phyloP scores from a whole-genome alignment of 2,888 invertebrate species.

The Drosophila atripex region DNA sequence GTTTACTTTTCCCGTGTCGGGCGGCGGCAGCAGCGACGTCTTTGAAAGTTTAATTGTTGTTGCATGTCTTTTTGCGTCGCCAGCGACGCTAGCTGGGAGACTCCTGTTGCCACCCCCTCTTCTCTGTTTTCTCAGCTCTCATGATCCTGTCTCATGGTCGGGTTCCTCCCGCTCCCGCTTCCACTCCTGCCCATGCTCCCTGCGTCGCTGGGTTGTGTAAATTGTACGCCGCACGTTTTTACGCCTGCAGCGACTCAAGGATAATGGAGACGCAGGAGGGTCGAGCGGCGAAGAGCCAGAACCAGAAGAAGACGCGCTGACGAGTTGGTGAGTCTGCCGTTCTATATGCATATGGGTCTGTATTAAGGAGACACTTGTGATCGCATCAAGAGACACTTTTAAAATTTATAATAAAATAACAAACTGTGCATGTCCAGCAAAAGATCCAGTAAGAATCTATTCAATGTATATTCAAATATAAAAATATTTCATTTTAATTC shows the following conservation, averaged over 20 bases:
- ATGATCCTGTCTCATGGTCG: slow-evolving; percentile 38
- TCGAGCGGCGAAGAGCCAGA: slow-evolving; percentile 16
- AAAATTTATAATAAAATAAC: background rate
- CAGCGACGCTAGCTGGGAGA: slow-evolving; percentile 6
- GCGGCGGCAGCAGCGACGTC: slow-evolving; percentile 62
- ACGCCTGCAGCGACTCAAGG: slow-evolving; percentile 65
- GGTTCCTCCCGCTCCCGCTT: slow-evolving; percentile 48
- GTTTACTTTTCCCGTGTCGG: slow-evolving; percentile 78
- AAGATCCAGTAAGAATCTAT: background rate
- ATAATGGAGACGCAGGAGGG: slow-evolving; percentile 34
- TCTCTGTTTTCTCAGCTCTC: slow-evolving; percentile 4
- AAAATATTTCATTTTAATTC: too few relatives aligned
- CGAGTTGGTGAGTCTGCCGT: slow-evolving; percentile 31
- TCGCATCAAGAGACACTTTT: background rate
- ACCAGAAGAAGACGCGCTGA: slow-evolving; percentile 17
- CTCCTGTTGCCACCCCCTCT: slow-evolving; percentile 3
- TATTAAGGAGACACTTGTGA: slow-evolving; percentile 1
- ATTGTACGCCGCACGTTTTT: slow-evolving; percentile 79
- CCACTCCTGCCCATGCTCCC: slow-evolving; percentile 39
- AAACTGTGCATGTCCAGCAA: background rate
- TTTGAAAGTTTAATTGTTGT: slow-evolving; percentile 78
- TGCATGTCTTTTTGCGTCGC: slow-evolving; percentile 74
- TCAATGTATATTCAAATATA: too few relatives aligned
- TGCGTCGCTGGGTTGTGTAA: slow-evolving; percentile 53
- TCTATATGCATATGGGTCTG: slow-evolving; percentile 63